Base-by-base conservation (phyloP, 2,888 invertebrate genomes). In the Pristionchus japonicus region DNA sequence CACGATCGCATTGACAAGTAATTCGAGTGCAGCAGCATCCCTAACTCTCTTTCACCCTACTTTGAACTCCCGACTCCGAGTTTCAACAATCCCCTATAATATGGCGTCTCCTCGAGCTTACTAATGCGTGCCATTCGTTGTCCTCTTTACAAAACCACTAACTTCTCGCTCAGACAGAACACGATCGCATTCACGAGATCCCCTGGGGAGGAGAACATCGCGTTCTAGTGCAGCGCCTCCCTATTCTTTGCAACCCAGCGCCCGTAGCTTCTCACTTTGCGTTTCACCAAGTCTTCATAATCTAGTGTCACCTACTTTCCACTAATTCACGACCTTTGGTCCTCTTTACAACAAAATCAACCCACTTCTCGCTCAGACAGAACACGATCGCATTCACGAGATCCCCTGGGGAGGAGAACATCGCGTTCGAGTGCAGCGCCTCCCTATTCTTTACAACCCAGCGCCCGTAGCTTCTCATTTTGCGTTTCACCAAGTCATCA, bases 121-220 rank as follows among this genome's bases (percentile, higher is more conserved):
- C 49, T 17, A 7, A 49, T 49, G 7, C 15, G 17, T 49, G 15
- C 49, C n/a, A n/a, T n/a, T 49, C 49, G 49, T 11, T 11, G 49
- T 17, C 49, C 17, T 11, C 1, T 61, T n/a, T 61, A 9, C 2
- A 61, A 43, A 43, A 23, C 40, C 80, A 89, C 89, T 70, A 27
- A 92, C 92, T 91, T 92, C 43, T 93, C 92, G 85, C 92, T 91
- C 74, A 93, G 90, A 89, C 92, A 93, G 90, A 92, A 93, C 7
- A 93, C 91, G 11, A 94, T 88, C 6, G 93, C 92, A 43, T 90
- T 89, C 34, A 94, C 89, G n/a, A 94, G 89, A 88, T 94, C 93
- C 1, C 90, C 88, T 3, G 85, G 89, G 7, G 91, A 91, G 15
- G 91, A 90, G 88, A 93, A 92, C 57, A 90, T 47, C 15, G 90